Evolutionary conservation across 2,888 invertebrate genomes (phyloP).

Genomic region (Bombylius major): DNA sequence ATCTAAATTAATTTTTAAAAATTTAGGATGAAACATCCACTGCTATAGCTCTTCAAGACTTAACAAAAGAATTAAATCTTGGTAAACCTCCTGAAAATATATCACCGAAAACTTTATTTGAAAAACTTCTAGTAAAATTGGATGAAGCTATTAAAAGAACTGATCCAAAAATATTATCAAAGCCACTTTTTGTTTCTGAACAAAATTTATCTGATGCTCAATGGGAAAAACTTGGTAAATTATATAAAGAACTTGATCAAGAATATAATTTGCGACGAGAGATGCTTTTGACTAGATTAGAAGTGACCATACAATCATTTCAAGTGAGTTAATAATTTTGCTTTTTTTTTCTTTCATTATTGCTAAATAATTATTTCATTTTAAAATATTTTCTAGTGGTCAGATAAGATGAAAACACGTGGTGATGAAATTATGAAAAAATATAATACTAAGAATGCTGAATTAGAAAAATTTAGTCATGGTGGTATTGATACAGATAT

Average conservation of each 20-base stretch:
- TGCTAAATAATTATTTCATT: not conserved
- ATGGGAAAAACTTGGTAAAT: slow-evolving; percentile 60
- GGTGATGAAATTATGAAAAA: slow-evolving; percentile 53
- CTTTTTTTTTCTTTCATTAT: slow-evolving; percentile 18
- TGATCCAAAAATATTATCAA: slow-evolving; percentile 49
- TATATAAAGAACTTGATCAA: slow-evolving; percentile 58
- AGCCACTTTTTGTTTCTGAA: slow-evolving; percentile 57
- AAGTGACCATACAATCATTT: slow-evolving; percentile 94
- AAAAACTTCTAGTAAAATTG: slow-evolving; percentile 59
- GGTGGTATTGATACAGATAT: slow-evolving; percentile 45
- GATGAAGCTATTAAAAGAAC: slow-evolving; percentile 47
- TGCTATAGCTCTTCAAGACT: slow-evolving; percentile 62
- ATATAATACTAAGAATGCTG: slow-evolving; percentile 43
- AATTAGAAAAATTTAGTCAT: slow-evolving; percentile 24
- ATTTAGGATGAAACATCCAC: slow-evolving; percentile 70
- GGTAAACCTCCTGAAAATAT: slow-evolving; percentile 82
- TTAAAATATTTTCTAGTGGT: slow-evolving; percentile 49
- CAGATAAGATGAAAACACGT: slow-evolving; percentile 60
- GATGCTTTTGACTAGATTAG: slow-evolving; percentile 79
- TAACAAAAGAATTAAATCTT: slow-evolving; percentile 67
- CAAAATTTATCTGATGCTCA: slow-evolving; percentile 62
- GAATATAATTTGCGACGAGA: slow-evolving; percentile 77
- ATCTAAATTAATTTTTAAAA: not conserved
- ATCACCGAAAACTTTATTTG: slow-evolving; percentile 60
- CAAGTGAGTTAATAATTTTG: slow-evolving; percentile 45